Evolutionary conservation across 2,797 vertebrate genomes (phyloP).

Genomic region (Momotus momota): DNA sequence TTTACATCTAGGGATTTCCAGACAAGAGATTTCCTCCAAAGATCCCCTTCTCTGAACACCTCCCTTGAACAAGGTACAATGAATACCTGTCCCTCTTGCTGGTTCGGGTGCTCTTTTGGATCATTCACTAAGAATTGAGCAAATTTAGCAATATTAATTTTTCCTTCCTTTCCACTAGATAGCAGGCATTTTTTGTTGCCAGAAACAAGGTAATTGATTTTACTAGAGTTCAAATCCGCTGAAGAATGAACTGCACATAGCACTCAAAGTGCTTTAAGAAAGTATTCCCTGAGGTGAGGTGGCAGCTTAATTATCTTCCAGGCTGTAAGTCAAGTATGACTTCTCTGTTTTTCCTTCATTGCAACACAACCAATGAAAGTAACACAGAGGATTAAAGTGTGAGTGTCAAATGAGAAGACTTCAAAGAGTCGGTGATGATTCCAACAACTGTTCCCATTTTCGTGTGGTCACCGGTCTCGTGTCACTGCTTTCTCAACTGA

Average conservation of each 20-base stretch:
- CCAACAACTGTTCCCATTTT: background rate
- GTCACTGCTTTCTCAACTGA: background rate
- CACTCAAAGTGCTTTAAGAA: background rate
- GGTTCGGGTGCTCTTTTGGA: background rate
- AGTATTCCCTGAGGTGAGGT: background rate
- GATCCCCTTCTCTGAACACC: background rate
- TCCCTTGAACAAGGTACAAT: background rate
- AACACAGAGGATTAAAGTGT: background rate
- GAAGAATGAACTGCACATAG: background rate
- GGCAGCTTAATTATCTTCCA: background rate
- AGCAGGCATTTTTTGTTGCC: background rate
- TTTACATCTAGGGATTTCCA: background rate
- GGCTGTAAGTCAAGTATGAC: background rate
- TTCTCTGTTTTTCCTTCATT: background rate
- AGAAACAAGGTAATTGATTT: background rate
- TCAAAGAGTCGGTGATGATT: background rate
- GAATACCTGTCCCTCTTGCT: background rate
- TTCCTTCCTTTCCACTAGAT: background rate
- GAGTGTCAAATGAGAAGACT: background rate
- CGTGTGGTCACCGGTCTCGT: background rate
- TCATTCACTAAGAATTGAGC: background rate
- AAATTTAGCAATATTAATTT: background rate
- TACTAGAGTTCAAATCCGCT: background rate
- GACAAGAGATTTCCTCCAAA: background rate
- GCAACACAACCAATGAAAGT: background rate